Conservation (phyloP, 2,113 vertebrate genomes). For the Neotoma lepida region DNA sequence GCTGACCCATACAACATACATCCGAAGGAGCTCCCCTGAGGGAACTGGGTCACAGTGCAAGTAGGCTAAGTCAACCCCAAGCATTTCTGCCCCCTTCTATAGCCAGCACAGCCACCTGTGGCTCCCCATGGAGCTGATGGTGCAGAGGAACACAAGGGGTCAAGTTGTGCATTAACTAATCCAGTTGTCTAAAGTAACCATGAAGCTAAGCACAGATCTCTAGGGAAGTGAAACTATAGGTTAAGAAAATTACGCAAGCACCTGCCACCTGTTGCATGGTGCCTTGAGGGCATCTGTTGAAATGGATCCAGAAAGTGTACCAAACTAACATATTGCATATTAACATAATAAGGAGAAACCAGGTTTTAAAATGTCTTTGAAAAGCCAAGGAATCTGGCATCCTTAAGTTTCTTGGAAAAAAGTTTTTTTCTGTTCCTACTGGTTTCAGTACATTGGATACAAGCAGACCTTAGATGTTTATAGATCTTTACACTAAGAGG, state of each 20-base stretch:
- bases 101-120: background rate
- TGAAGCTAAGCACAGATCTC: background rate
- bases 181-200: slow-evolving; percentile 19
- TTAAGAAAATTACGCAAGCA: slow-evolving; percentile 12
- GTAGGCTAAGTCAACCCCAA: background rate
- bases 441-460: background rate
- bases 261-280: slow-evolving; percentile 5
- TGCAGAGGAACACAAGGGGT: background rate
- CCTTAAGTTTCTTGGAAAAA: background rate
- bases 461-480: background rate
- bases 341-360: background rate
- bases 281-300: background rate
- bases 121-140: background rate
- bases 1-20: background rate
- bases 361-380: slow-evolving; percentile 31
- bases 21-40: background rate
- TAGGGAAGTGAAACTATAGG: background rate
- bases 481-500: background rate
- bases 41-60: background rate
- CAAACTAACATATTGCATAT: background rate
- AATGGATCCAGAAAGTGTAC: slow-evolving; percentile 12
- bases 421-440: slow-evolving; percentile 19
- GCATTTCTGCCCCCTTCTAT: background rate
- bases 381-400: slow-evolving; percentile 18
- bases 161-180: background rate